Base-by-base conservation (phyloP, 1,140 invertebrate genomes). In the Saccostrea glomerata region DNA sequence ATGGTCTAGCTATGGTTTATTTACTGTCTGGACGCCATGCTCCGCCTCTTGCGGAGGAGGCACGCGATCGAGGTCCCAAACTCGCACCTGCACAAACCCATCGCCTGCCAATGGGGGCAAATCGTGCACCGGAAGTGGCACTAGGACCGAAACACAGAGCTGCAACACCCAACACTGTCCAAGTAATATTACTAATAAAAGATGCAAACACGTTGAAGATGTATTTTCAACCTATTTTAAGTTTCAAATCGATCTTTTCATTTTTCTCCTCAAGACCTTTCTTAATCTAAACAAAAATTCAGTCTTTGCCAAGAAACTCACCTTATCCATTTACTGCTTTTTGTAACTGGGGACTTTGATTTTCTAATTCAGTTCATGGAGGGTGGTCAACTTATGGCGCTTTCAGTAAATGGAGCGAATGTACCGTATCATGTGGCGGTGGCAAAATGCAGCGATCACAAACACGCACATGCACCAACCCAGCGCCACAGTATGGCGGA, bases 141-240 rank as follows among this genome's bases (percentile, higher is more conserved):
- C 77, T 0, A 56, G 87, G n/a, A 23, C 9, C 2, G 23, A 84
- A 30, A 70, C 55, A 15, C 58, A 87, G 36, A 36, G 12, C 20
- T 90, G 90, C 63, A 90, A 90, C 60, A 84, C 40, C 6, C 15
- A 88, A 60, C 55, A 87, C 25, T 92, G 91, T 84, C 90, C 91
- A 85, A 56, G 90, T 91, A 77, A 88, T 73, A 56, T 36, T 36
- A 36, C 30, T n/a, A n/a, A n/a, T n/a, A n/a, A n/a, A n/a, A n/a
- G 2, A 36, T 36, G 30, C 30, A 36, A 36, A 36, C 30, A 36
- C 30, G 2, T 36, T 36, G 30, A 36, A 36, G 30, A 36, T 1
- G 30, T 36, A 36, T 36, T 36, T 36, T 36, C 30, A 36, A 36
- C 30, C 40, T 25, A n/a, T n/a, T n/a, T n/a, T n/a, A n/a, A n/a